phyloP scores from a whole-genome alignment of 2,888 invertebrate species.

The Lasioglossum marginatum region DNA sequence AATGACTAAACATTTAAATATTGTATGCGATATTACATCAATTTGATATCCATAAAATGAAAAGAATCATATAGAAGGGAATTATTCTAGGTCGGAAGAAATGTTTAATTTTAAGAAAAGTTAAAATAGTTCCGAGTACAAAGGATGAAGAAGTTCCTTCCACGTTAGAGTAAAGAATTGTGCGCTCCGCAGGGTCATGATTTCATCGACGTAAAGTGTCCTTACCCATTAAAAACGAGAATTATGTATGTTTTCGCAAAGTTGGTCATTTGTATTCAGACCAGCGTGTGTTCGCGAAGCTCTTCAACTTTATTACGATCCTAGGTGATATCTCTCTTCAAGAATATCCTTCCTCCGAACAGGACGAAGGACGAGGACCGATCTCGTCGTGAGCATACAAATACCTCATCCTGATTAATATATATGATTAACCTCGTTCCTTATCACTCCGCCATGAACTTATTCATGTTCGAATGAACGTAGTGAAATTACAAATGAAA shows the following conservation, averaged over 20 bases:
- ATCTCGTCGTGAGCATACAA: constrained; percentile 20
- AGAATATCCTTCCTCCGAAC: constrained; percentile 20
- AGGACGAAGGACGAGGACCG: constrained; percentile 31
- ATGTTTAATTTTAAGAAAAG: no score
- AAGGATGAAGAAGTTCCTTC: background rate
- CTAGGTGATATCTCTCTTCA: constrained; percentile 9
- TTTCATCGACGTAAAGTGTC: background rate
- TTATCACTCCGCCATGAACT: background rate
- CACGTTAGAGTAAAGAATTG: background rate
- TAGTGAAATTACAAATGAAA: background rate
- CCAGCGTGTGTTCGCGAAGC: background rate
- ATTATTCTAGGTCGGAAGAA: no score
- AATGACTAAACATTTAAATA: no score
- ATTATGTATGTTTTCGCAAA: background rate
- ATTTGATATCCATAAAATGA: no score
- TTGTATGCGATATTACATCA: no score
- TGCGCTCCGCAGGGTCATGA: background rate
- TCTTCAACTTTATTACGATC: constrained; percentile 23
- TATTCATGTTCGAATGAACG: background rate
- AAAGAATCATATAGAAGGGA: no score
- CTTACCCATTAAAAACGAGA: constrained; percentile 7
- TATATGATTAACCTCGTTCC: constrained; percentile 44
- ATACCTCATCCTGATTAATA: constrained; percentile 37
- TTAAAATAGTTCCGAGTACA: no score
- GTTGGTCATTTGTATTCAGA: constrained; percentile 5